Percentiles rank a stretch among this genome's conserved stretches.
phyloP scores from a whole-genome alignment of 2,888 invertebrate genomes.

The Campaea margaritaria region DNA sequence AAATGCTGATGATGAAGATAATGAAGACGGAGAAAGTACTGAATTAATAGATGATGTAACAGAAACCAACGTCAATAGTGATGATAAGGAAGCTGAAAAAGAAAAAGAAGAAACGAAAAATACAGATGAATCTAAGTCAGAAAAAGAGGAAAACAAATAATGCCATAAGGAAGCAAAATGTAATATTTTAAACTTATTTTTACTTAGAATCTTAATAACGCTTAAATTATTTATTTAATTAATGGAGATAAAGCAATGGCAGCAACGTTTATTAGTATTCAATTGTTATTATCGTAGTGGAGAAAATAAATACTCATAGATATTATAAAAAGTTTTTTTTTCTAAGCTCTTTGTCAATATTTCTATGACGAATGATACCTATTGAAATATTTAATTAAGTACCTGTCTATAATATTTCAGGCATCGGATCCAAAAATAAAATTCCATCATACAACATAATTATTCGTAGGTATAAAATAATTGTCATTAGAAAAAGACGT shows the following conservation, averaged over 20 bases:
- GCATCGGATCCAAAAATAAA: too few relatives aligned
- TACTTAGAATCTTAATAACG: too few relatives aligned
- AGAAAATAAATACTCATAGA: background rate
- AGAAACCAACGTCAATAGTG: background rate
- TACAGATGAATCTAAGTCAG: background rate
- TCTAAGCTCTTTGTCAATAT: background rate
- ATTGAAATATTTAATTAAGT: too few relatives aligned
- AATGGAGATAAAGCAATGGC: too few relatives aligned
- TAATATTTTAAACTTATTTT: too few relatives aligned
- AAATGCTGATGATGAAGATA: background rate
- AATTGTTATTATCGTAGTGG: background rate
- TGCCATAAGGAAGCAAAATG: too few relatives aligned
- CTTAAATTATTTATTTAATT: too few relatives aligned
- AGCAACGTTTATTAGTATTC: too few relatives aligned
- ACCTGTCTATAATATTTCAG: too few relatives aligned
- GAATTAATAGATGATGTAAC: background rate
- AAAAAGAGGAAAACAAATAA: constrained; percentile 4
- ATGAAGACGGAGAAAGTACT: background rate
- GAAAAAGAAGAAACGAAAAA: background rate
- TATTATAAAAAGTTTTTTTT: background rate
- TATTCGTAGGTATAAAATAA: too few relatives aligned
- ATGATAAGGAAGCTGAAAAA: background rate
- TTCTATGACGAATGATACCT: background rate
- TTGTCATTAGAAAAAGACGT: too few relatives aligned
- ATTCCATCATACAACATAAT: too few relatives aligned